Base-by-base conservation (phyloP, 23 tunicate species). In the Styela plicata region DNA sequence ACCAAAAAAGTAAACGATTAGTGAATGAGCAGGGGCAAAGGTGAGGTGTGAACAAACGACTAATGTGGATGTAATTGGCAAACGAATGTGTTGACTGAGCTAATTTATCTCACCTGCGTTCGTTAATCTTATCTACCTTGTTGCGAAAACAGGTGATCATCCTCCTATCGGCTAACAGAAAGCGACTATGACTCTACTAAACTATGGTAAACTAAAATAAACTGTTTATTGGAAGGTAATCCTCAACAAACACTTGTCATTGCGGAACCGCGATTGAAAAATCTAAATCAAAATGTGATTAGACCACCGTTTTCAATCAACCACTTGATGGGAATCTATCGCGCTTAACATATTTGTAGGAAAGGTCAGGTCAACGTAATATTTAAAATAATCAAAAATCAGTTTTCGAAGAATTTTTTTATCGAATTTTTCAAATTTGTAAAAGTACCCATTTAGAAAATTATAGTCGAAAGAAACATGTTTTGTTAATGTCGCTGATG, bases 11-110 rank as follows among this genome's bases (percentile, higher is more conserved):
- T 24, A 67, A 67, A 1, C 31, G 30, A 25, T 29, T 67, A 25
- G 30, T 0, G 71, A 27, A 24, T 27, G n/a, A 21, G 65, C n/a
- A 62, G 65, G 65, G 21, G 71, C 71, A 67, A 67, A 67, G 71
- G 71, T 67, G 71, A 29, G 31, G 71, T 67, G 31, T 67, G 1
- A 25, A 29, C 31, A 67, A 67, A 67, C 71, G 31, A 29, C 71
- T 67, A 67, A 67, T 67, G 71, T 67, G 71, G 71, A 67, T 67
- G 71, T 67, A 67, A 67, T 67, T 67, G 71, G 71, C 71, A 67
- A n/a, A 67, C 71, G 71, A 67, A 67, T 67, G 31, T 67, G 71
- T 67, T 67, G 71, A 67, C 71, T 29, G 71, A 67, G 31, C 31
- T 67, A 29, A 67, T 67, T 67, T 67, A 67, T 67, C 22, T 27